Base-by-base conservation (phyloP, 2,888 invertebrate species). In the Phoenoteleia sp. region DNA sequence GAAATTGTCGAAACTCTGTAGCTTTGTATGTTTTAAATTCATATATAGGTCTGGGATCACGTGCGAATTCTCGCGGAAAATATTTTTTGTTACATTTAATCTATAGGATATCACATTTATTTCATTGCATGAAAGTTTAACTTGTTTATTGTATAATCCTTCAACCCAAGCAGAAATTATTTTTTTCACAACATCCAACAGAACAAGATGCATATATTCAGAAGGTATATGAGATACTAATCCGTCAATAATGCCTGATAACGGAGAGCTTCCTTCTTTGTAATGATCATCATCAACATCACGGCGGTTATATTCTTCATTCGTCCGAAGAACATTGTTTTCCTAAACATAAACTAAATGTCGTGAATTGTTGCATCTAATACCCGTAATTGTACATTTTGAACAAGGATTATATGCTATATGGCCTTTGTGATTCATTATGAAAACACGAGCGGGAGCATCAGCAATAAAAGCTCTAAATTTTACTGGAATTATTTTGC, bases 31-130 rank as follows among this genome's bases (percentile, higher is more conserved):
- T 33, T 25, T 58, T 23, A 47, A 80, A 81, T 27, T 86, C 69
- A 19, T 84, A 64, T 4, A 89, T 21, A 17, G 66, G 45, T 39
- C 86, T 54, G 7, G 88, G 89, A 67, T 52, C 81, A 27, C 89
- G 82, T 36, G 85, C 82, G 69, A 90, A 89, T 27, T 90, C 89
- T 15, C 79, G 62, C 19, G 89, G 89, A 21, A 80, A 80, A 56
- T 66, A 75, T 13, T 67, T 67, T 60, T 33, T 17, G 87, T 15
- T 1, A 42, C 19, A 7, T 45, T 33, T 25, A 88, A 67, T 17
- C 79, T 62, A 17, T 2, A 36, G 2, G 75, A 80, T 11, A 84
- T 74, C 13, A 79, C 39, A 4, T 42, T 19, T 25, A 86, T 62
- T 47, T 85, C 39, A 42, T 11, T 19, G 11, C 33, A n/a, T 25